Base-by-base conservation (phyloP, 1,140 invertebrate species). In the Papilio polyxenes region DNA sequence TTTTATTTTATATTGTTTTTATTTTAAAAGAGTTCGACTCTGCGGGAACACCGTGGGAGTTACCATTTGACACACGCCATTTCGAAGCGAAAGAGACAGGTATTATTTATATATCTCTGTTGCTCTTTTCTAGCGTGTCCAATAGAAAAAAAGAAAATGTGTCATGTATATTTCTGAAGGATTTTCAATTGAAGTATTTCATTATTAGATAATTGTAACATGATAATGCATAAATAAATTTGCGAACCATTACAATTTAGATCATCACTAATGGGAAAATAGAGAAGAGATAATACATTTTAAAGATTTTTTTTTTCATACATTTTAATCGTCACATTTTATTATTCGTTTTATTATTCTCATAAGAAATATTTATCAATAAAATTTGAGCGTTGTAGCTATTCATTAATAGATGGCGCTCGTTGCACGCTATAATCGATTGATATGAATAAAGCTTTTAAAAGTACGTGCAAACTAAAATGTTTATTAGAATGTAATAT, bases 1-100 rank as follows among this genome's bases (percentile, higher is more conserved):
- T n/a, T n/a, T 23, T 40, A 31, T 31, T 31, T 31, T 3, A 65
- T 75, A 59, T 69, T 15, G 69, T 65, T 76, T 75, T 48, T 65
- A 59, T 82, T 80, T 51, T 20, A 17, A 44, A 23, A 4, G 15
- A 88, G 13, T 91, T 53, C 87, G 76, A 75, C 83, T 75, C 89
- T 88, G 89, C 77, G 1, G 11, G 37, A 82, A 86, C 88, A 83
- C 85, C 90, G 91, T 91, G 89, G 87, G 89, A 91, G 85, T 86
- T 84, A 83, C 85, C 88, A 90, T 92, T 91, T 89, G 91, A 91
- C 91, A 89, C 89, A 91, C 91, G 91, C 88, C 85, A 91, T 86
- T 85, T 85, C 79, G 82, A 75, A 81, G 79, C 13, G 86, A 90
- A 82, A 81, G 82, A 82, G 84, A 89, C 75, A 85, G 82, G 80